Percentiles rank a stretch among this genome's conserved stretches.
These are phyloP conservation scores for Drosophila elegans DNA, from an alignment of 1,140 invertebrate species.

Conservation along the genomic window DNA sequence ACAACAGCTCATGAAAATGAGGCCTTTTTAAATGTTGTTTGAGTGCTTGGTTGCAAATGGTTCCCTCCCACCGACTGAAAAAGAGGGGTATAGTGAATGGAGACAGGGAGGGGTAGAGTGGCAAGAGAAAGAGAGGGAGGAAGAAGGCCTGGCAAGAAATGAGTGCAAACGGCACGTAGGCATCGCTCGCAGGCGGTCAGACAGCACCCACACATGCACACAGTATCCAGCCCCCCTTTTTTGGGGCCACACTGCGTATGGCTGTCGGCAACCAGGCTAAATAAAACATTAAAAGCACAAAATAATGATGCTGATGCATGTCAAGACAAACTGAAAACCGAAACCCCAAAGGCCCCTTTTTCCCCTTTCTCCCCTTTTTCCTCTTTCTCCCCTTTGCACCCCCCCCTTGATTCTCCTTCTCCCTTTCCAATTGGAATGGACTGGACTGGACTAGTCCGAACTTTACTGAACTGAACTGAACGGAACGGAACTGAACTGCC, in stretches of 20 bases:
- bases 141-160: conserved; percentile 16
- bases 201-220: conserved; percentile 19
- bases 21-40: conserved; percentile 81
- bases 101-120: neutral
- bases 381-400: neutral
- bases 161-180: conserved; percentile 70
- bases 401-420: neutral
- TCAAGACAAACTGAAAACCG: conserved; percentile 71
- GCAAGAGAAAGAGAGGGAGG: neutral
- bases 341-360: conserved; percentile 62
- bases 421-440: neutral
- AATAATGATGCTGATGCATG: conserved; percentile 81
- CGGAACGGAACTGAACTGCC: neutral
- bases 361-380: neutral
- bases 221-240: neutral
- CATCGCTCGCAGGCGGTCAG: conserved; percentile 44
- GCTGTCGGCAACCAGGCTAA: conserved; percentile 73
- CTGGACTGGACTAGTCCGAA: neutral
- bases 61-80: conserved; percentile 10
- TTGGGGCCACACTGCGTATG: conserved; percentile 29
- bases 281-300: conserved; percentile 82
- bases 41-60: conserved; percentile 76
- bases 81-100: neutral
- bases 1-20: conserved; percentile 74
- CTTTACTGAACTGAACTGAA: neutral